Base-by-base conservation (phyloP, 2,113 vertebrate species). In the Mola mola region DNA sequence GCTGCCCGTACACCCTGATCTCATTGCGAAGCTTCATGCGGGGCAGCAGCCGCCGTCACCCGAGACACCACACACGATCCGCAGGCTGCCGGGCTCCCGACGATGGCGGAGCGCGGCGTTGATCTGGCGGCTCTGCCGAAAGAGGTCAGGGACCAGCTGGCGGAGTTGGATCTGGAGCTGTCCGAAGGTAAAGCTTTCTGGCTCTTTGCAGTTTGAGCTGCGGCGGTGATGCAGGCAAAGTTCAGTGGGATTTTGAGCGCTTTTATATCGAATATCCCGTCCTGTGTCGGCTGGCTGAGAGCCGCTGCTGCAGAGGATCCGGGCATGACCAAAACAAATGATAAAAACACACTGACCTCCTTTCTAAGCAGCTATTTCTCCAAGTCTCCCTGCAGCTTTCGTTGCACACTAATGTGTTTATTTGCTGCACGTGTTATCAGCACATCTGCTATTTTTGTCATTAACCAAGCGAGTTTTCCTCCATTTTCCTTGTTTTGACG, bases 111-210 rank as follows among this genome's bases (percentile, higher is more conserved):
- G 71, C 92, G 93, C 84, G 88, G 89, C 75, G 90, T 93, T 70
- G 93, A 95, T 83, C 75, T 92, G 77, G 84, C 92, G 34, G 92
- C 89, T 78, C 87, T 96, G 74, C 94, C 94, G 20, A 92, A 93
- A 84, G 95, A 96, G 88, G 94, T 96, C 87, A 93, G 94, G 62
- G 95, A 96, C 86, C 95, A 96, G 89, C 91, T 97, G 91, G 95
- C 95, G 29, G 96, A 98, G 92, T 88, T 98, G 92, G 95, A 98
- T 86, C 92, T 98, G 87, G 96, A 98, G 94, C 95, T 98, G 22
- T 97, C 95, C 25, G 96, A 98, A 90, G 96, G 95, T 93, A 88
- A 92, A 92, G 9, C 6, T 12, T 37, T 22, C 13, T 1, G 57
- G 13, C 40, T 29, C 1, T 10, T 28, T 28, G 17, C 19, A 3